Percentiles rank a stretch among this genome's conserved stretches.
Evolutionary conservation across 2,113 vertebrate species (phyloP).

Genomic region (Bagarius yarrelli): DNA sequence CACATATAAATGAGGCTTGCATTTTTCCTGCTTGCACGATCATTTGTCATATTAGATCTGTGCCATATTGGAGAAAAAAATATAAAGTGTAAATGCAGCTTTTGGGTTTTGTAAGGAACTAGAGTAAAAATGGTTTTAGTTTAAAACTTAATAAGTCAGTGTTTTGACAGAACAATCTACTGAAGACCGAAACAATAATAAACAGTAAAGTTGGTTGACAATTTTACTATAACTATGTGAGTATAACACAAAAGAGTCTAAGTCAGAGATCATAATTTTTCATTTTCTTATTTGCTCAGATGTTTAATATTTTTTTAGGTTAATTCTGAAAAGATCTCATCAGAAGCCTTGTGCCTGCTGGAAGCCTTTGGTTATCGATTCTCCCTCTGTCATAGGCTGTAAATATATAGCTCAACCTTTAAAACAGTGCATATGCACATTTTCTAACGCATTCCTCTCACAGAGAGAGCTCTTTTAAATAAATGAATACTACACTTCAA

Average conservation of each 20-base stretch:
- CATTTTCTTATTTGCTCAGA: too few relatives aligned
- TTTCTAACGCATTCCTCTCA: background rate
- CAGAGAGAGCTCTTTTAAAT: background rate
- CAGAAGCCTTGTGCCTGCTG: constrained; percentile 23
- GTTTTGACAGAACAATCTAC: background rate
- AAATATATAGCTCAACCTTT: constrained; percentile 11
- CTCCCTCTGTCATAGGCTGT: constrained; percentile 8
- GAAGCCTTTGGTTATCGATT: constrained; percentile 8
- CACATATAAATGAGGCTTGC: too few relatives aligned
- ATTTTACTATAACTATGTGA: background rate
- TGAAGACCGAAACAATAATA: background rate
- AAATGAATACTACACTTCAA: background rate
- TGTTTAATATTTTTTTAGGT: background rate
- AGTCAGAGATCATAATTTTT: too few relatives aligned
- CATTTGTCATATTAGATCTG: too few relatives aligned
- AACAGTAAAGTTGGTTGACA: background rate
- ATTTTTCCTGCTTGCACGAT: too few relatives aligned
- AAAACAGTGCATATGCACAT: background rate
- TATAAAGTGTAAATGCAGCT: too few relatives aligned
- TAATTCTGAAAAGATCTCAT: constrained; percentile 18
- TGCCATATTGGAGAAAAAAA: too few relatives aligned
- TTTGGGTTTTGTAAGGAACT: background rate
- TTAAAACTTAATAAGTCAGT: background rate
- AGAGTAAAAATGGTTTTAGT: background rate
- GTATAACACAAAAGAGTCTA: background rate